Percentiles rank a stretch among this genome's conserved stretches.
Evolutionary conservation across 2,888 invertebrate genomes (phyloP).

Genomic region (Coenonympha glycerion): DNA sequence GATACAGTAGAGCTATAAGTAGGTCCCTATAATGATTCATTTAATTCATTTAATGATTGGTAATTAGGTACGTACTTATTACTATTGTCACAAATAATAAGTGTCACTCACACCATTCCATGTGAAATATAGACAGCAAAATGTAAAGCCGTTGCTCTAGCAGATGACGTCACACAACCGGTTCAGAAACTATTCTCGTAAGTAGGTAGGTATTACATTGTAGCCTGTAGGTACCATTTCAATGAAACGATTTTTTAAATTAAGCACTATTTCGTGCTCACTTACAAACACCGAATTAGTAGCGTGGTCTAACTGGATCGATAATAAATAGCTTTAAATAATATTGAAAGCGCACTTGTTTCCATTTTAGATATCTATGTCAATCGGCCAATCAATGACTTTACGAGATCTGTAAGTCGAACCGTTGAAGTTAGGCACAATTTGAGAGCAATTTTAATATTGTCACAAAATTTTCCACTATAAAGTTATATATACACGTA

Average conservation of each 20-base stretch:
- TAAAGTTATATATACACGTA: too few relatives aligned
- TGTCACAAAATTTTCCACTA: too few relatives aligned
- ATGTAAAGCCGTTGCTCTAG: conserved; percentile 13
- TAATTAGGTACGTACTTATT: not conserved
- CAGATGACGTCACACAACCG: conserved; percentile 48
- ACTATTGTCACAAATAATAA: not conserved
- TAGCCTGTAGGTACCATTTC: conserved; percentile 21
- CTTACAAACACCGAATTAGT: not conserved
- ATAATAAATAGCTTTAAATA: not conserved
- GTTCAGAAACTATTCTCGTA: conserved; percentile 36
- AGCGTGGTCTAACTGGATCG: not conserved
- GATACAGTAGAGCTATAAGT: too few relatives aligned
- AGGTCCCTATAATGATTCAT: too few relatives aligned
- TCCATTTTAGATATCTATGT: not conserved
- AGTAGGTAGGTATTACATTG: conserved; percentile 22
- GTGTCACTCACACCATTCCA: too few relatives aligned
- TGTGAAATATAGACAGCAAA: too few relatives aligned
- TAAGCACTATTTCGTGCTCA: not conserved
- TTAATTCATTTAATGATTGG: too few relatives aligned
- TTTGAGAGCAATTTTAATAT: too few relatives aligned
- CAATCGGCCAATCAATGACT: not conserved
- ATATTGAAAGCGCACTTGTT: conserved; percentile 6
- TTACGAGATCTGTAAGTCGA: too few relatives aligned
- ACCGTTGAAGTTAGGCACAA: too few relatives aligned
- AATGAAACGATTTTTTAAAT: conserved; percentile 14